Evolutionary conservation across 2,797 vertebrate genomes (phyloP).

Genomic region (Macrochelys suwanniensis): DNA sequence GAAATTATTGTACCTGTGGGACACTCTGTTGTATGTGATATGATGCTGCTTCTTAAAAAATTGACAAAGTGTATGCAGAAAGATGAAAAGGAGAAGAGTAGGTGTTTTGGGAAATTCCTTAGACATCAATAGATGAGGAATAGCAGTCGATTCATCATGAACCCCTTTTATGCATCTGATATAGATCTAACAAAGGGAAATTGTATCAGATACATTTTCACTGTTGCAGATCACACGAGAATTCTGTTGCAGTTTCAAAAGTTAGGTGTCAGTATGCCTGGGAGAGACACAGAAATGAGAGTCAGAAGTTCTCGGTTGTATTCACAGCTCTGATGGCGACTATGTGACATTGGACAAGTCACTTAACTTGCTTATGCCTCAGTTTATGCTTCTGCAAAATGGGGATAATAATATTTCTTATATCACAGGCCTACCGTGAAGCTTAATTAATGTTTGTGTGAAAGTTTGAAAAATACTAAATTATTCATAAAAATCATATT

Average conservation of each 20-base stretch:
- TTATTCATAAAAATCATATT: too few species aligned
- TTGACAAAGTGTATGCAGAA: background rate
- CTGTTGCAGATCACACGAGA: background rate
- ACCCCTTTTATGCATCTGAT: background rate
- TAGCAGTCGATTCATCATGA: background rate
- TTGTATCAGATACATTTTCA: background rate
- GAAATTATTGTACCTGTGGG: background rate
- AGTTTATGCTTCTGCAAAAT: background rate
- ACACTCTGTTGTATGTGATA: background rate
- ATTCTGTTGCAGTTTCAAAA: background rate
- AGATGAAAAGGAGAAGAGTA: background rate
- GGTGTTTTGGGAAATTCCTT: rapidly evolving
- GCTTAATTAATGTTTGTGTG: too few species aligned
- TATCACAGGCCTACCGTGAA: too few species aligned
- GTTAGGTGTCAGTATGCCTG: background rate
- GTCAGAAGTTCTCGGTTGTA: background rate
- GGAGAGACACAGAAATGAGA: background rate
- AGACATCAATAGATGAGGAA: background rate
- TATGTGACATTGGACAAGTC: background rate
- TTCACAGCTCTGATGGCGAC: background rate
- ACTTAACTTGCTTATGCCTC: background rate
- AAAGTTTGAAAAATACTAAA: too few species aligned
- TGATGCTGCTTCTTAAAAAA: background rate
- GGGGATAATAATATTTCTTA: background rate
- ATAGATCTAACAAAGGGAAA: background rate